Conservation (phyloP, 1,140 invertebrate genomes). For the Panulirus ornatus region DNA sequence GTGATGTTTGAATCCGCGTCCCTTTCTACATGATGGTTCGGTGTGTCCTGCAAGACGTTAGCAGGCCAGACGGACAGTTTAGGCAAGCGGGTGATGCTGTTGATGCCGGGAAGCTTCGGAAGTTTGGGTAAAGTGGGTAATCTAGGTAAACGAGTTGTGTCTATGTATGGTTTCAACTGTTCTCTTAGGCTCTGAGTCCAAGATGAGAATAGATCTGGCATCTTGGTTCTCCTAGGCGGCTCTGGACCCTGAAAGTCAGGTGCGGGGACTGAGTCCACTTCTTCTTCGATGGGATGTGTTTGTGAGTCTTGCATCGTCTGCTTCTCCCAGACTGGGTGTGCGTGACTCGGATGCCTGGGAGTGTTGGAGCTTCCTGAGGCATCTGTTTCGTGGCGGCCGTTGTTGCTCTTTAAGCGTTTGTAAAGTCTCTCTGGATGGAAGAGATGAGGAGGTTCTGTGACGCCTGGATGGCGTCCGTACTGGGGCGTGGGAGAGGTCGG, state of each 20-base stretch:
- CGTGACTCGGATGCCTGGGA: not conserved
- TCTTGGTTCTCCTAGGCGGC: not conserved
- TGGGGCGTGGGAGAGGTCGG: conserved; percentile 30
- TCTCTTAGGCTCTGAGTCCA: conserved; percentile 16
- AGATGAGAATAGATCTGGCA: not conserved
- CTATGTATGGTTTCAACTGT: not conserved
- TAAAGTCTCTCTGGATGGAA: conserved; percentile 48
- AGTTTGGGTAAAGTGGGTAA: conserved; percentile 23
- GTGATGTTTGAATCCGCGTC: not conserved
- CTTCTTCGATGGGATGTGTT: not conserved
- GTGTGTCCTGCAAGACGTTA: not conserved
- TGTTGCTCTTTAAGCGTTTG: not conserved
- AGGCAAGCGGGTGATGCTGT: not conserved
- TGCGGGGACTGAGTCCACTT: too few species aligned
- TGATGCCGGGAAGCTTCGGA: not conserved
- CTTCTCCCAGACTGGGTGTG: not conserved
- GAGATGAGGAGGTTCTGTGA: conserved; percentile 28
- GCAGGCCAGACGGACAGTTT: conserved; percentile 1
- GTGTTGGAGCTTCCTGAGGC: not conserved
- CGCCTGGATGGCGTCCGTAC: conserved; percentile 43
- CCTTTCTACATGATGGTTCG: not conserved
- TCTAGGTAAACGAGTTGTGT: not conserved
- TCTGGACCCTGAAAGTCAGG: too few species aligned
- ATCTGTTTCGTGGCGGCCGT: not conserved
- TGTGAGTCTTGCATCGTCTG: not conserved